Conservation (phyloP, 1,140 invertebrate genomes). For the Drosophila gunungcola region DNA sequence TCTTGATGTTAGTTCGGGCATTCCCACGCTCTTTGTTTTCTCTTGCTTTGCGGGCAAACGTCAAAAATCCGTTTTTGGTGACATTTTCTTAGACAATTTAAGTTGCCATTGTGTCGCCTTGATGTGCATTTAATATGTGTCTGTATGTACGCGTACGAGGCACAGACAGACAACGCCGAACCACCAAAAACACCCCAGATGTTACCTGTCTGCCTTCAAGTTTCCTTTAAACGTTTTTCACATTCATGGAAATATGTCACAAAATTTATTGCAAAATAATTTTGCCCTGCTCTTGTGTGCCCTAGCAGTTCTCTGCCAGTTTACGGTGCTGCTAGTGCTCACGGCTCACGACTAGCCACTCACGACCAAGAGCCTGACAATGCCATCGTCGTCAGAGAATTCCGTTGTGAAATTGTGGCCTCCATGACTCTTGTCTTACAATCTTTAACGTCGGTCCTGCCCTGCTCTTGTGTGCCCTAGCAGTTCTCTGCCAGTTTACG, state of each 20-base stretch:
- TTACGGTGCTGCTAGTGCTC: conserved; percentile 9
- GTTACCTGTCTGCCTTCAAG: conserved; percentile 70
- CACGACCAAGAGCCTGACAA: background rate
- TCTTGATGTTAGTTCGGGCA: background rate
- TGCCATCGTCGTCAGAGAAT: too few species aligned
- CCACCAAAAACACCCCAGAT: conserved; percentile 55
- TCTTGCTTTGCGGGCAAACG: conserved; percentile 25
- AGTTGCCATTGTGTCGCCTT: conserved; percentile 61
- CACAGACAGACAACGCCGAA: conserved; percentile 25
- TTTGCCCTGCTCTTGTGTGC: conserved; percentile 37
- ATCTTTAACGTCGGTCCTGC: conserved; percentile 24
- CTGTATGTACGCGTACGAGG: conserved; percentile 8
- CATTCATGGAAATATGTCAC: conserved; percentile 81
- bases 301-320: conserved; percentile 5
- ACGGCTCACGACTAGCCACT: conserved; percentile 19
- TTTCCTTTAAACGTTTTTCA: conserved; percentile 52
- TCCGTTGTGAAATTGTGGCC: background rate
- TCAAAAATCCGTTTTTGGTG: conserved; percentile 39
- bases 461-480: conserved; percentile 13
- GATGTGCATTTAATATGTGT: conserved; percentile 76
- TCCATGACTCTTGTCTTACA: background rate
- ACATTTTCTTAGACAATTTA: conserved; percentile 71
- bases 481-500: conserved; percentile 7
- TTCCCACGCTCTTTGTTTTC: conserved; percentile 39
- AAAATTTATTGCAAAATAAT: conserved; percentile 84